A percentile compares a stretch with the other conserved stretches of the same genome.
Evolutionary conservation across 2,888 invertebrate species (phyloP).

Genomic region (Cynaeus angustus): DNA sequence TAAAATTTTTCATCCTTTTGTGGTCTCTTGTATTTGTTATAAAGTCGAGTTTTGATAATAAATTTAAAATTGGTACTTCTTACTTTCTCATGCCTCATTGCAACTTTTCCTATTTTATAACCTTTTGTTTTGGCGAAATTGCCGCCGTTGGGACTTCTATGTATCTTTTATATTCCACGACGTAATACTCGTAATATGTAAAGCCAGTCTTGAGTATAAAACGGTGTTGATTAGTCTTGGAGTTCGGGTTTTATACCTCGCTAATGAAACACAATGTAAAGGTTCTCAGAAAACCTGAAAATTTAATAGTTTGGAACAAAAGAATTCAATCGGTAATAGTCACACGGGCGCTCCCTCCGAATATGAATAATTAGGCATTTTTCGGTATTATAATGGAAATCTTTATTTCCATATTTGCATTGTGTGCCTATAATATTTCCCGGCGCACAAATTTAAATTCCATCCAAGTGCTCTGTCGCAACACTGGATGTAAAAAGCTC

Average conservation of each 20-base stretch:
- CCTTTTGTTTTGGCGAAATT: background rate
- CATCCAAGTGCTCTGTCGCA: conserved; percentile 54
- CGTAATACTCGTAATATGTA: conserved; percentile 36
- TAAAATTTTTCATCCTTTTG: too few relatives aligned
- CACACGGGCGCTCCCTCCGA: background rate
- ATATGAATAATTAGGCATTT: conserved; percentile 48
- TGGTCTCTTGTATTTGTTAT: too few relatives aligned
- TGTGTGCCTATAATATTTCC: conserved; percentile 47
- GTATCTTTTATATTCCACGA: background rate
- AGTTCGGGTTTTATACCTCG: conserved; percentile 20
- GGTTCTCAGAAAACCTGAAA: conserved; percentile 2
- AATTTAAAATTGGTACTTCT: too few relatives aligned
- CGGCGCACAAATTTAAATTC: conserved; percentile 52
- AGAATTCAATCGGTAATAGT: background rate
- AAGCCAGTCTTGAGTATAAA: conserved; percentile 20
- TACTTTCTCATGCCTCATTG: too few relatives aligned
- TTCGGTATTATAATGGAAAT: conserved; percentile 51
- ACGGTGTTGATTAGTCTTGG: conserved; percentile 27
- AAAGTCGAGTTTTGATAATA: too few relatives aligned
- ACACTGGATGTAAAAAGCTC: conserved; percentile 54
- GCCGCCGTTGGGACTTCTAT: background rate
- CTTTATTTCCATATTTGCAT: conserved; percentile 50
- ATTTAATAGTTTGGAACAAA: conserved; percentile 1
- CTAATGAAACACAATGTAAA: conserved; percentile 37
- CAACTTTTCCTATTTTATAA: background rate